A percentile compares a stretch with the other conserved stretches of the same genome.
phyloP scores from a whole-genome alignment of 1,140 invertebrate species.

The Danaus melanippus region DNA sequence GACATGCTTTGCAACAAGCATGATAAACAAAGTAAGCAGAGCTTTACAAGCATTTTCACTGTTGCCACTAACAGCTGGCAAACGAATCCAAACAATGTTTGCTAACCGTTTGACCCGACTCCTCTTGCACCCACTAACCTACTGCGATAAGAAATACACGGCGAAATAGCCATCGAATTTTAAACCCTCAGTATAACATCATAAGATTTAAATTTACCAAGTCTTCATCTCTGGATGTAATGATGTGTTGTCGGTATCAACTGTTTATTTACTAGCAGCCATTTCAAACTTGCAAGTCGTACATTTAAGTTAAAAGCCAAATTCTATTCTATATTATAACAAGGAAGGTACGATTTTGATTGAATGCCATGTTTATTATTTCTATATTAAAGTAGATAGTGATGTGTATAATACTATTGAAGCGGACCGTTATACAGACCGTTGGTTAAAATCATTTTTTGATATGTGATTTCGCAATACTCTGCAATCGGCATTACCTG shows the following conservation, averaged over 20 bases:
- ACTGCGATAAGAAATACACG: conserved; percentile 46
- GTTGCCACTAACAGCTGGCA: conserved; percentile 39
- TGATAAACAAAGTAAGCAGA: conserved; percentile 39
- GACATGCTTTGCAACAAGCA: conserved; percentile 37
- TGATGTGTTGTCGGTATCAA: conserved; percentile 62
- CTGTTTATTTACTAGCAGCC: conserved; percentile 62
- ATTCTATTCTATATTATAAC: conserved; percentile 25
- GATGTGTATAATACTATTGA: conserved; percentile 56
- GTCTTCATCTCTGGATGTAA: conserved; percentile 53
- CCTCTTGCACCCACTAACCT: conserved; percentile 60
- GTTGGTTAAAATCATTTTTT: conserved; percentile 60
- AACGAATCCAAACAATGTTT: conserved; percentile 55
- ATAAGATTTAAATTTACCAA: conserved; percentile 41
- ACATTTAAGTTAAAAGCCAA: conserved; percentile 23
- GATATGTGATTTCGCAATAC: no score
- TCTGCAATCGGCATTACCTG: no score
- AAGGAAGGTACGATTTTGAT: conserved; percentile 12
- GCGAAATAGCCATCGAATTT: conserved; percentile 21
- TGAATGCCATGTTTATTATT: background rate
- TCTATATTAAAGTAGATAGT: conserved; percentile 22
- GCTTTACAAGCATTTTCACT: conserved; percentile 53
- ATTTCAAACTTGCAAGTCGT: conserved; percentile 24
- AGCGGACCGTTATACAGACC: conserved; percentile 53
- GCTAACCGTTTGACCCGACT: conserved; percentile 58
- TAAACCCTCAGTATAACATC: conserved; percentile 27